Evolutionary conservation across 2,797 vertebrate genomes (phyloP).

Genomic region (Myiothlypis chrysogaster): DNA sequence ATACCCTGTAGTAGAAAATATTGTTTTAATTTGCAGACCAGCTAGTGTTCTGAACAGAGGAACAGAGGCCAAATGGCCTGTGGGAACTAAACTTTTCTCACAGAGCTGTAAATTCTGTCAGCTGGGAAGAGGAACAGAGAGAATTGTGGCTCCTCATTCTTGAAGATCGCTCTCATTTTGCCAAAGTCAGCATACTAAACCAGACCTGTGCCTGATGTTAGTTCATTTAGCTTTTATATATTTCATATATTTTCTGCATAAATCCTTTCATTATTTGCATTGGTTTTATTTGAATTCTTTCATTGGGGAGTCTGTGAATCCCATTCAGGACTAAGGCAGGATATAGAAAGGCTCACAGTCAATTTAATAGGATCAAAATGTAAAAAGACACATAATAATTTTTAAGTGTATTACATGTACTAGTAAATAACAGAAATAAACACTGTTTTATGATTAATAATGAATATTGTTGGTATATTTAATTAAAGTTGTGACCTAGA

Average conservation of each 20-base stretch:
- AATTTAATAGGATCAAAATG: not conserved
- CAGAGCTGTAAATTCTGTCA: not conserved
- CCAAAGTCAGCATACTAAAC: not conserved
- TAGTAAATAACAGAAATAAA: not conserved
- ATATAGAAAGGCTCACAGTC: not conserved
- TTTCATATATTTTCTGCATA: not conserved
- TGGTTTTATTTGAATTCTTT: not conserved
- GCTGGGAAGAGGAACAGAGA: not conserved
- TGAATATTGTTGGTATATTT: not conserved
- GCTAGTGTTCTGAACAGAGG: not conserved
- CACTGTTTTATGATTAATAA: not conserved
- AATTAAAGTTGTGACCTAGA: not conserved
- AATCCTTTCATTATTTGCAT: not conserved
- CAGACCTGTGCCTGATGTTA: rapidly evolving
- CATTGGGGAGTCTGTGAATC: not conserved
- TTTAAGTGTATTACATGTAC: not conserved
- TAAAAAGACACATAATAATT: not conserved
- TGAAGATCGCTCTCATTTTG: not conserved
- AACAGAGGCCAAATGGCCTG: rapidly evolving
- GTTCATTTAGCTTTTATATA: not conserved
- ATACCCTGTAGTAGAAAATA: not conserved
- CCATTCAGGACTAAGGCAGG: not conserved
- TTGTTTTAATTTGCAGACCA: not conserved
- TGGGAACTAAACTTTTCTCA: not conserved
- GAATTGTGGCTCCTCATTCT: not conserved